Evolutionary conservation across 2,113 vertebrate species (phyloP).

Genomic region (Mirza zaza): DNA sequence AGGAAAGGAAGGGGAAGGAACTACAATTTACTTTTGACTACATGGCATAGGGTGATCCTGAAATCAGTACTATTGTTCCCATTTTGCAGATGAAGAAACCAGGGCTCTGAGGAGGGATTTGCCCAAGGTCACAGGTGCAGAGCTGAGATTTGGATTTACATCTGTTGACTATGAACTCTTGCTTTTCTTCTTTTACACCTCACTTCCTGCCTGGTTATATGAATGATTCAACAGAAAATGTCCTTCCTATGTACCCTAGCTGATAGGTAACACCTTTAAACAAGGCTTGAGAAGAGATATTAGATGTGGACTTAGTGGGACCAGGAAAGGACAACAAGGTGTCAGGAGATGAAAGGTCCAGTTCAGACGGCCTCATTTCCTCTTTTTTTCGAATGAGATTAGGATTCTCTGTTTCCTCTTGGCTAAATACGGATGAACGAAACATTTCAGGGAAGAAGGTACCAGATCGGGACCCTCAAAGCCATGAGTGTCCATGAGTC

Average conservation of each 20-base stretch:
- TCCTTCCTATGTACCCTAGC: not conserved
- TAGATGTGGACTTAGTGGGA: not conserved
- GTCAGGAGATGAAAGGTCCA: not conserved
- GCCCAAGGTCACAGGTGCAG: not conserved
- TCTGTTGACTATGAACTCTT: not conserved
- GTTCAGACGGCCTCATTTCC: not conserved
- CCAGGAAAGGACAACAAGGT: not conserved
- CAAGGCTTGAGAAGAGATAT: not conserved
- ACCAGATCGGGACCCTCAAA: not conserved
- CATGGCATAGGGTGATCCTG: not conserved
- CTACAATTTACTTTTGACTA: not conserved
- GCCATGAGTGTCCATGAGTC: not conserved
- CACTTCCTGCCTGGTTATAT: not conserved
- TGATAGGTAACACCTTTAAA: not conserved
- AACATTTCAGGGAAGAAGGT: not conserved
- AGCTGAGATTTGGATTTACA: not conserved
- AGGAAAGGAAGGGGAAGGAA: not conserved
- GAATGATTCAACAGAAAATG: not conserved
- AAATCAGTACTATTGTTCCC: not conserved
- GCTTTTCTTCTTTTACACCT: not conserved
- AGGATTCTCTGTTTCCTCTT: not conserved
- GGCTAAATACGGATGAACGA: not conserved
- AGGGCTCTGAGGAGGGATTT: not conserved
- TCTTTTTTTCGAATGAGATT: not conserved
- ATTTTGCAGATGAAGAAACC: not conserved